Conservation (phyloP, 2,888 invertebrate species). For the Phymatocera aterrima region DNA sequence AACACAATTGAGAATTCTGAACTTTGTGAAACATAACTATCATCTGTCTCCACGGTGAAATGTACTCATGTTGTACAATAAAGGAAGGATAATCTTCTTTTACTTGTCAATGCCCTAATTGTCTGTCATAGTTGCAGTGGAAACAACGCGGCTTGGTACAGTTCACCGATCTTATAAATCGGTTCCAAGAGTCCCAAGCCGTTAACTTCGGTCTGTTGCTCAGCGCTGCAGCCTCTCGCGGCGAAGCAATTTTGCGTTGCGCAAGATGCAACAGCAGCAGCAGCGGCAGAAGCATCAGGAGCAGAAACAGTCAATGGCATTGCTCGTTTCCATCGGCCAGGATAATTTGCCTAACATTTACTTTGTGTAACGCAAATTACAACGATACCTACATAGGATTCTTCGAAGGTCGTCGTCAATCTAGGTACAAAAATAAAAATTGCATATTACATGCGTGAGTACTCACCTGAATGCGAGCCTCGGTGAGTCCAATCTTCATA, state of each 20-base stretch:
- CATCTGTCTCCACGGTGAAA: no score
- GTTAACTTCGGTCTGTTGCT: conserved; percentile 16
- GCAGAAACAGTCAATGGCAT: not conserved
- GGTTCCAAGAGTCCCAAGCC: conserved; percentile 34
- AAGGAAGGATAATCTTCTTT: not conserved
- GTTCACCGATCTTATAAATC: conserved; percentile 39
- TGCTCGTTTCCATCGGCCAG: not conserved
- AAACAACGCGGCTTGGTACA: not conserved
- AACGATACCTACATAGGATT: not conserved
- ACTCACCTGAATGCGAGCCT: conserved; percentile 95
- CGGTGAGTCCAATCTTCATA: conserved; percentile 95
- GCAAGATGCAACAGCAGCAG: conserved; percentile 12
- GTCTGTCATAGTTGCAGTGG: not conserved
- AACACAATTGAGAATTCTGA: no score
- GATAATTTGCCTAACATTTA: not conserved
- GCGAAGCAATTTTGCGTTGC: conserved; percentile 30
- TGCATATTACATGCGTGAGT: conserved; percentile 49
- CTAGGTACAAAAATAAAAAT: not conserved
- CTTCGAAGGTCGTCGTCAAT: not conserved
- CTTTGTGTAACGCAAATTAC: not conserved
- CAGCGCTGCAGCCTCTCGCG: conserved; percentile 11
- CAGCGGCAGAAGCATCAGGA: not conserved
- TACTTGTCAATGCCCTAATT: not conserved
- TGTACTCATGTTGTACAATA: no score
- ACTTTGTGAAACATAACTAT: no score